Evolutionary conservation across 1,140 invertebrate species (phyloP).

Genomic region (Drosophila bifasciata): DNA sequence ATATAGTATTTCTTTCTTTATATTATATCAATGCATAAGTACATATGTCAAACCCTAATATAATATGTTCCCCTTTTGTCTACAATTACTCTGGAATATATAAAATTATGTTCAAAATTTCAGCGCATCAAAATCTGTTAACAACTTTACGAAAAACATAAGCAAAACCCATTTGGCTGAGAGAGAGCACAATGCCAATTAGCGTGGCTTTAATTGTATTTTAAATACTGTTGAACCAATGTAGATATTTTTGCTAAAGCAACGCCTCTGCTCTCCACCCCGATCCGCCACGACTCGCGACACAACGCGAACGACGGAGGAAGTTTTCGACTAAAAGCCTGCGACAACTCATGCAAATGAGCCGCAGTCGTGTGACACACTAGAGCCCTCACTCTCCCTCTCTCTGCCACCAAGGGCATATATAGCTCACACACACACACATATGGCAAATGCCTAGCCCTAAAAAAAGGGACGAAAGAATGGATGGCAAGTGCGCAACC

Average conservation of each 20-base stretch:
- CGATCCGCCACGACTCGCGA: background rate
- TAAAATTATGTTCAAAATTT: no score
- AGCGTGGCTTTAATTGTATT: constrained; percentile 32
- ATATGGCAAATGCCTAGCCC: constrained; percentile 55
- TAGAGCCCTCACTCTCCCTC: constrained; percentile 3
- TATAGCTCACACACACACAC: constrained; percentile 15
- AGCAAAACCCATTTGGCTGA: background rate
- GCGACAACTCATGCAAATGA: constrained; percentile 81
- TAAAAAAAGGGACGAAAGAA: constrained; percentile 42
- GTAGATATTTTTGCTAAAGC: constrained; percentile 52
- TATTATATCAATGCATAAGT: no score
- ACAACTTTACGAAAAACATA: no score
- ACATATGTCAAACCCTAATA: no score
- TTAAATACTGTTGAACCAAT: constrained; percentile 44
- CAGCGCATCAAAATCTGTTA: background rate
- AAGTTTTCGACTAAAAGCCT: constrained; percentile 75
- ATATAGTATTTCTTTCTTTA: no score
- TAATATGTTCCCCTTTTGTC: no score
- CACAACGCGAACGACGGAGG: constrained; percentile 37
- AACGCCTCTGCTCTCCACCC: constrained; percentile 11
- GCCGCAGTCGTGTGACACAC: constrained; percentile 62
- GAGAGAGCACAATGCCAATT: constrained; percentile 12
- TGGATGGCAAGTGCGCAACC: constrained; percentile 58
- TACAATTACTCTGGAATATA: no score
- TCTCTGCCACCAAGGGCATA: background rate